Evolutionary conservation across 2,113 vertebrate genomes (phyloP).

Genomic region (Zapus hudsonius): DNA sequence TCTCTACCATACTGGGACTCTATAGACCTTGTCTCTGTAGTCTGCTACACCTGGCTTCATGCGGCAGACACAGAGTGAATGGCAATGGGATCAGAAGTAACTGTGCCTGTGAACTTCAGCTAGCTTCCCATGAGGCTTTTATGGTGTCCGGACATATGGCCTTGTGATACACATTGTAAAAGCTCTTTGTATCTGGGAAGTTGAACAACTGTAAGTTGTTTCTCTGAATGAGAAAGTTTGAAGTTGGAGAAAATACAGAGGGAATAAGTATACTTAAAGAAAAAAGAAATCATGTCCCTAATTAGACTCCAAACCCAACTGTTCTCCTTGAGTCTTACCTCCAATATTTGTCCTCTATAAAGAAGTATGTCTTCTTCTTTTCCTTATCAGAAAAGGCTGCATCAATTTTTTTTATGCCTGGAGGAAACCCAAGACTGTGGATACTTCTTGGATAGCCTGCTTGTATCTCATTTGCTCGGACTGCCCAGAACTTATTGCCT

Average conservation of each 20-base stretch:
- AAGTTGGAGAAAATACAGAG: not conserved
- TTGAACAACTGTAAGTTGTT: not conserved
- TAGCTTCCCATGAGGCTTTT: not conserved
- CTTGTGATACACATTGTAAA: not conserved
- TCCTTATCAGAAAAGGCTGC: constrained; percentile 87
- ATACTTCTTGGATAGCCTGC: constrained; percentile 87
- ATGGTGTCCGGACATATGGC: not conserved
- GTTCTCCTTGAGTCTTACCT: constrained; percentile 80
- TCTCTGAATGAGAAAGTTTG: not conserved
- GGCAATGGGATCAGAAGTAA: not conserved
- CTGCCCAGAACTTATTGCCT: constrained; percentile 89
- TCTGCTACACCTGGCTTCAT: not conserved
- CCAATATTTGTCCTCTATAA: constrained; percentile 88
- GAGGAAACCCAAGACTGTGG: constrained; percentile 87
- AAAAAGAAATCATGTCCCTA: not conserved
- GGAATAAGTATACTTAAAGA: not conserved
- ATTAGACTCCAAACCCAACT: not conserved
- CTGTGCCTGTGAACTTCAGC: not conserved
- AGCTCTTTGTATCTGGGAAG: not conserved
- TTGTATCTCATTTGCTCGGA: constrained; percentile 85
- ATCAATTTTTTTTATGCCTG: constrained; percentile 86
- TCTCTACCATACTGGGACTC: not conserved
- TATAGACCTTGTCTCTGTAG: not conserved
- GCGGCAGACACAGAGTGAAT: not conserved
- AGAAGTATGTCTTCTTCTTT: constrained; percentile 88